Conservation (phyloP, 2,888 invertebrate species). For the Andrena bicolor region DNA sequence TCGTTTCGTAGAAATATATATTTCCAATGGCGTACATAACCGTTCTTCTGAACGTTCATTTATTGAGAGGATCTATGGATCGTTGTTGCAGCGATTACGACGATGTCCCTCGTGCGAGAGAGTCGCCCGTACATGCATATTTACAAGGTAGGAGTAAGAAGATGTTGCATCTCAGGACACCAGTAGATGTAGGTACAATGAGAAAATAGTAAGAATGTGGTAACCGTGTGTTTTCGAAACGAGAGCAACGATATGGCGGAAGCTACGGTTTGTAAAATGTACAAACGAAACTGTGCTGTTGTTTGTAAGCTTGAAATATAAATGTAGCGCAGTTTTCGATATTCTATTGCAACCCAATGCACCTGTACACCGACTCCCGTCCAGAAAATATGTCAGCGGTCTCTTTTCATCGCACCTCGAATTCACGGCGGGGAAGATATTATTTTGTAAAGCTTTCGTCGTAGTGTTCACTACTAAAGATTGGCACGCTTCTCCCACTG, state of each 20-base stretch:
- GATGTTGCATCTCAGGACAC: constrained; percentile 68
- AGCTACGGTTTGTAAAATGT: constrained; percentile 36
- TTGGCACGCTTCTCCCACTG: constrained; percentile 49
- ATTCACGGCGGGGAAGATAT: constrained; percentile 13
- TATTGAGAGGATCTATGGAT: not conserved
- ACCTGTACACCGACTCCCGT: constrained; percentile 10
- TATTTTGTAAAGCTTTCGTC: constrained; percentile 18
- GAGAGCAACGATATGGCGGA: constrained; percentile 45
- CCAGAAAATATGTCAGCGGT: not conserved
- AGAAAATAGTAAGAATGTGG: constrained; percentile 52
- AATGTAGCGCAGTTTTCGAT: constrained; percentile 82
- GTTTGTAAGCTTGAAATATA: constrained; percentile 85
- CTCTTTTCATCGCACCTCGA: not conserved
- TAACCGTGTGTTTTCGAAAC: constrained; percentile 57
- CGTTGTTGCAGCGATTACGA: constrained; percentile 8
- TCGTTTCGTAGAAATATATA: constrained; percentile 34
- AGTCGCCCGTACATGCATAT: constrained; percentile 20
- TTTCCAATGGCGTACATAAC: constrained; percentile 4
- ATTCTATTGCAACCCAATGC: constrained; percentile 60
- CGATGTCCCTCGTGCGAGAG: not conserved
- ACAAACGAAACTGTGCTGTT: constrained; percentile 79
- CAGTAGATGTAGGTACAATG: constrained; percentile 59
- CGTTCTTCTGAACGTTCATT: constrained; percentile 11
- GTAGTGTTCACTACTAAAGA: constrained; percentile 23
- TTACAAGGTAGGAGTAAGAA: constrained; percentile 19